Conservation (phyloP, 2,888 invertebrate genomes). For the Hydroisotoma schaefferi region DNA sequence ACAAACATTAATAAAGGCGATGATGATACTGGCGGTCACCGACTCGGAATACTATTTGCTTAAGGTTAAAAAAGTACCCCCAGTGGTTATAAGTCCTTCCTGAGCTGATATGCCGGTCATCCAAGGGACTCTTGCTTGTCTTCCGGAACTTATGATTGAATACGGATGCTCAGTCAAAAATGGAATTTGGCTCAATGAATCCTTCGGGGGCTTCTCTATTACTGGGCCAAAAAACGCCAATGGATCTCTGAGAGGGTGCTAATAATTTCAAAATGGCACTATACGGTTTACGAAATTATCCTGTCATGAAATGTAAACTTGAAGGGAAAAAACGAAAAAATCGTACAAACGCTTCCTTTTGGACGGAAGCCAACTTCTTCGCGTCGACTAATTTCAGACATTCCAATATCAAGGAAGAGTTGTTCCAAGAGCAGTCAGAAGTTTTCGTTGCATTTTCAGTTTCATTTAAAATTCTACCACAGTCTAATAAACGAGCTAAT, state of each 20-base stretch:
- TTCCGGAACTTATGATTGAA: constrained; percentile 29
- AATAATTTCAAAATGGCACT: no score
- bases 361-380: constrained; percentile 37
- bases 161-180: constrained; percentile 42
- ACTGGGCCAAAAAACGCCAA: constrained; percentile 34
- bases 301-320: not conserved
- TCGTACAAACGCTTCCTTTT: constrained; percentile 37
- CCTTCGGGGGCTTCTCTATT: constrained; percentile 23
- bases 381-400: constrained; percentile 39
- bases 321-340: not conserved
- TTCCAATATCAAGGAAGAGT: constrained; percentile 23
- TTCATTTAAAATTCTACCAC: constrained; percentile 27
- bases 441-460: constrained; percentile 24
- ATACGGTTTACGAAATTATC: not conserved
- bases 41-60: not conserved
- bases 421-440: constrained; percentile 13
- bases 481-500: constrained; percentile 29
- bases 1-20: not conserved
- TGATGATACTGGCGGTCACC: not conserved
- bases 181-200: constrained; percentile 21
- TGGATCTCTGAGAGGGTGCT: constrained; percentile 25
- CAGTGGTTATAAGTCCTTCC: constrained; percentile 36
- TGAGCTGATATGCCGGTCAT: constrained; percentile 39
- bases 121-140: constrained; percentile 36
- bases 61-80: constrained; percentile 35